These are phyloP conservation scores for Oreochromis niloticus DNA, from an alignment of 2,113 vertebrate species.

Conservation along the genomic window DNA sequence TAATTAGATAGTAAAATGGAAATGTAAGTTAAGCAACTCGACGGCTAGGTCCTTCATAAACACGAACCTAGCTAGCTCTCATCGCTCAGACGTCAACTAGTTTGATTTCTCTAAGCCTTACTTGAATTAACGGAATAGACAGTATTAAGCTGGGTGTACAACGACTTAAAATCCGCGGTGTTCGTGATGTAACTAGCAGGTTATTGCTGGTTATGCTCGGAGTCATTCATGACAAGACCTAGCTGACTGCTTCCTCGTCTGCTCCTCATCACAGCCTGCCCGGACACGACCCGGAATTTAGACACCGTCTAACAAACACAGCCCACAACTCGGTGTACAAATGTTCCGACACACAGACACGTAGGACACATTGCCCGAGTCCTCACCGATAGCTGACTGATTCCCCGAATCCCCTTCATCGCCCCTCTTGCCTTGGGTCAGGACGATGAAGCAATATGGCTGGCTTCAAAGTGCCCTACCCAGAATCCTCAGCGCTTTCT, in stretches of 20 bases:
- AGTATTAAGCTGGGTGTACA: too few relatives aligned
- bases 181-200: background rate
- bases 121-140: background rate
- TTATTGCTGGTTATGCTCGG: background rate
- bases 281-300: background rate
- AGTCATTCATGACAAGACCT: background rate
- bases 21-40: background rate
- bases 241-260: background rate
- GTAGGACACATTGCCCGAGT: accelerated
- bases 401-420: constrained; percentile 76
- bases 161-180: accelerated
- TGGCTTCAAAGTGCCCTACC: constrained; percentile 68
- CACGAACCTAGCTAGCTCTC: background rate
- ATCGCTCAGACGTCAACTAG: background rate
- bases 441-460: constrained; percentile 51
- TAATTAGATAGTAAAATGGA: background rate
- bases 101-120: background rate
- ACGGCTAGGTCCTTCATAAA: background rate
- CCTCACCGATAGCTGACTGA: constrained; percentile 73
- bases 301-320: background rate
- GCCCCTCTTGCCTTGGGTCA: constrained; percentile 67
- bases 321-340: accelerated
- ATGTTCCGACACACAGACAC: background rate
- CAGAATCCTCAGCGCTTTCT: constrained; percentile 47
- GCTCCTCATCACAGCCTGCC: background rate